Evolutionary conservation across 2,888 invertebrate species (phyloP), one percentile per base, ranked within the genome.

Genomic region (Orchesella flavescens): DNA sequence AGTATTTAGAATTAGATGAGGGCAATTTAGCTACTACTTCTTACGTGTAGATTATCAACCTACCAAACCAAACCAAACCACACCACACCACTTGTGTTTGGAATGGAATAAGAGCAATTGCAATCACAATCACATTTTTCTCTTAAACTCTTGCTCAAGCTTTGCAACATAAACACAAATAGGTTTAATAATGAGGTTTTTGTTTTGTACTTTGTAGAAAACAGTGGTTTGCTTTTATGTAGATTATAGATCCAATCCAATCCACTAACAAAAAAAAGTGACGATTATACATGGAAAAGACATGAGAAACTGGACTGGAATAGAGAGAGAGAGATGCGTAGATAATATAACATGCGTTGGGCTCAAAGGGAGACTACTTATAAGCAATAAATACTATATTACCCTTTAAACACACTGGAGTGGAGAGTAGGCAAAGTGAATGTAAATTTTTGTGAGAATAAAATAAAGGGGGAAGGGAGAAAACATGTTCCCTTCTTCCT

Each of bases 1-100:
- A 85, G 85, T 85, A 76, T 71, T 80, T 83, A 78, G 74, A 82
- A 68, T 75, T 75, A 85, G 82, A 85, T 78, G 82, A 79, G 74
- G 79, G 82, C 76, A 85, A 82, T 85, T 85, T 85, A 53, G 82
- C 44, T 69, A 46, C 44, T 69, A 46, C 49, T 68, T 68, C 66
- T 13, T 46, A 53, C 7, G 17, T 21, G 49, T 46, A 49, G 46
- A 49, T 68, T 49, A 68, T 7, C 46, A 23, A 15, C 7, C n/a
- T 13, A 63, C 34, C 17, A 24, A 21, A 1, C n/a, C n/a, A n/a
- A n/a, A n/a, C n/a, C n/a, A n/a, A n/a, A n/a, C n/a, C n/a, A n/a
- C n/a, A n/a, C n/a, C n/a, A n/a, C 68, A 23, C 68, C 46, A 13
- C 63, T 15, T 68, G 46, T 68, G 46, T 49, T 23, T 68, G 21